These are phyloP conservation scores for Plagodis pulveraria DNA, from an alignment of 2,888 invertebrate species.

Conservation along the genomic window DNA sequence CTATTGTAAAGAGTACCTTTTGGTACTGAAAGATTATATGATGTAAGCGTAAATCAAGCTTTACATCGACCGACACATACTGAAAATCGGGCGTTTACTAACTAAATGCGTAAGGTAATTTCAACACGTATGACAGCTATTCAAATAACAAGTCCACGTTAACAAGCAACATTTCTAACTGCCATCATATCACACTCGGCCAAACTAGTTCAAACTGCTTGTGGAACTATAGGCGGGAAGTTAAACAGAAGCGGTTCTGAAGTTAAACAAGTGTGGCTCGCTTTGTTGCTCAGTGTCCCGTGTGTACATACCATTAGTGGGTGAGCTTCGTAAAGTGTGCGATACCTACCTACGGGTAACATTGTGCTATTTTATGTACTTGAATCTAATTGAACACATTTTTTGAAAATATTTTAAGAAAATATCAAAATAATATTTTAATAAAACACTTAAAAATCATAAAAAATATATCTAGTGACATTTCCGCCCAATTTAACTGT, in stretches of 20 bases:
- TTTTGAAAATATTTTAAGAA: no score
- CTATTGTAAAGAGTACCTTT: no score
- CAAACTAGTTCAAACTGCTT: slow-evolving; percentile 6
- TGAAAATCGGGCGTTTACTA: no score
- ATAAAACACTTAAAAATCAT: no score
- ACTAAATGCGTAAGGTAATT: no score
- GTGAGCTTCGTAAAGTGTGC: background rate
- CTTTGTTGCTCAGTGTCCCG: background rate
- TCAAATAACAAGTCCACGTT: background rate
- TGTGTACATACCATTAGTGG: slow-evolving; percentile 1
- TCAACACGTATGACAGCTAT: background rate
- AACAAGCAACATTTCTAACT: slow-evolving; percentile 1
- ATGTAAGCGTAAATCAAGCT: no score
- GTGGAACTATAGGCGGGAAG: slow-evolving; percentile 1
- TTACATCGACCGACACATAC: no score
- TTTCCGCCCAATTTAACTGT: no score
- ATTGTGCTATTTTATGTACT: background rate
- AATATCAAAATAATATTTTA: no score
- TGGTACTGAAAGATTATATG: no score
- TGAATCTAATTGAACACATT: no score
- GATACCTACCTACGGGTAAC: background rate
- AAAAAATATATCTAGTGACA: no score
- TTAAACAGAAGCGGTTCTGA: slow-evolving; percentile 1
- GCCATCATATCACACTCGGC: background rate
- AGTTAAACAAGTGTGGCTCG: slow-evolving; percentile 6